Base-by-base conservation (phyloP, 2,113 vertebrate species). In the Sturnus vulgaris region DNA sequence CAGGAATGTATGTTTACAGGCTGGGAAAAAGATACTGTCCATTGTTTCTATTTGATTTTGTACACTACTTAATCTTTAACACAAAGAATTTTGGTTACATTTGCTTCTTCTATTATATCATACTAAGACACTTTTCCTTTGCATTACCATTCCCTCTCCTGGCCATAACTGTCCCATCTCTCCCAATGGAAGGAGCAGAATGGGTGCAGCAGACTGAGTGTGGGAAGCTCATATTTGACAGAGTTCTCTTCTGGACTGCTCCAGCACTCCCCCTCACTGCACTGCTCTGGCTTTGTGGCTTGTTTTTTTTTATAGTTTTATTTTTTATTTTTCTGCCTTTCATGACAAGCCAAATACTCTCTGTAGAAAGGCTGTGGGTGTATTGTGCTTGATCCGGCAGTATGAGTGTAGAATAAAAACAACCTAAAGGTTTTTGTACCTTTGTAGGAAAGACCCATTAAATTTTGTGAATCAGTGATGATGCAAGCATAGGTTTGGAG, bases 151-250 rank as follows among this genome's bases (percentile, higher is more conserved):
- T 84, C 10, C 12, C 19, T 5, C 21, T 90, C 50, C 57, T 52
- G 52, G 60, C 49, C 25, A 10, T 9, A 35, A 60, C 49, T 56
- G 76, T 87, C 56, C 95, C 52, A 33, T 25, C 0, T 0, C 60
- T 83, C 33, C 63, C 75, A 19, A 15, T 7, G 40, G 56, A n/a
- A 30, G 64, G 60, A 89, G 91, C 85, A 96, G 92, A 90, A 92
- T 25, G 68, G 82, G 46, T 55, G 75, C 78, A 91, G 95, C 96
- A 96, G 95, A 81, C 86, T 90, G 82, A 97, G 90, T 72, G 88
- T 96, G 95, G 94, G 95, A 96, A 97, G 92, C 81, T 57, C 2
- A 19, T 35, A 72, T 79, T 90, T 92, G 82, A 94, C 9, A 59
- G 75, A 90, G 71, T 64, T 95, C 55, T 91, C 80, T 95, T 93